phyloP scores from a whole-genome alignment of 2,113 vertebrate genomes.

The Antechinus flavipes region DNA sequence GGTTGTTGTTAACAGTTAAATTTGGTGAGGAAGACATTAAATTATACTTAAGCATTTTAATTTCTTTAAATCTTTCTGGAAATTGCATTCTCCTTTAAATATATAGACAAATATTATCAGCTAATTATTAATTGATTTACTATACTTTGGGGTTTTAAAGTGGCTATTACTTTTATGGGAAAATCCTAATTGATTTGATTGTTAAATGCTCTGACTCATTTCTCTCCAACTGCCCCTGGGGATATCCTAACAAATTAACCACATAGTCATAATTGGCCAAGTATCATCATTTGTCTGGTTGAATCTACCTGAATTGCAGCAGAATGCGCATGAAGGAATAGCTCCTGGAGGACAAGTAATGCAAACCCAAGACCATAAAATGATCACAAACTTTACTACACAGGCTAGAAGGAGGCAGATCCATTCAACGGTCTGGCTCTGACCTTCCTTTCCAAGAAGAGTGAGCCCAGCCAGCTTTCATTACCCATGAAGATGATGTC shows the following conservation, averaged over 20 bases:
- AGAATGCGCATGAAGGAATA: background rate
- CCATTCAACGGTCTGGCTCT: background rate
- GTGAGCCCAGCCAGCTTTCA: background rate
- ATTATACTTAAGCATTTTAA: background rate
- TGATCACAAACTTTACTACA: background rate
- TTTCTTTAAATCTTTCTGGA: conserved; percentile 35
- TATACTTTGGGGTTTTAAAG: conserved; percentile 8
- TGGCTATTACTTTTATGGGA: background rate
- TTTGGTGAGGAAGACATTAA: background rate
- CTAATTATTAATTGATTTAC: conserved; percentile 16
- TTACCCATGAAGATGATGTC: conserved; percentile 60
- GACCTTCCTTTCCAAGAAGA: background rate
- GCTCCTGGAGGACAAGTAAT: background rate
- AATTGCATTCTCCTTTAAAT: conserved; percentile 8
- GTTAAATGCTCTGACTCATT: background rate
- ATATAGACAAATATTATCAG: conserved; percentile 35
- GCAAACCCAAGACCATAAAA: background rate
- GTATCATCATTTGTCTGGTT: background rate
- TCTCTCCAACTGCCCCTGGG: background rate
- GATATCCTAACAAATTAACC: background rate
- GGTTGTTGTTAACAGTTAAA: background rate
- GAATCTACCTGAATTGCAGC: background rate
- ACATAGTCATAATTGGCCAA: background rate
- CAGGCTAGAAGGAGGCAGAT: background rate
- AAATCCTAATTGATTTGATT: background rate